Conservation (phyloP, 2,888 invertebrate species). For the Latrodectus elegans region DNA sequence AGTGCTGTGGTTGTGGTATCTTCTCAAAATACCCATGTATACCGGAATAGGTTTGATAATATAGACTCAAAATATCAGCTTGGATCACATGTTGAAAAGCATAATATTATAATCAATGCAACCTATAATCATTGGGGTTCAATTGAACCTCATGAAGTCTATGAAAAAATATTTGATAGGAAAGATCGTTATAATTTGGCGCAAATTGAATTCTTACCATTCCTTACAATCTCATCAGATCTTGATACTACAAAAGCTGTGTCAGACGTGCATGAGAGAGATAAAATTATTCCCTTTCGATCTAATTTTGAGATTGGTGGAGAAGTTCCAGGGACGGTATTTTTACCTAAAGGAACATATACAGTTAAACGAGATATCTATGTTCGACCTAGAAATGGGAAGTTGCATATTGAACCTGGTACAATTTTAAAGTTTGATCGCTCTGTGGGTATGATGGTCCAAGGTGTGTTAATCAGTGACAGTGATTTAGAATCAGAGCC, state of each 20-base stretch:
- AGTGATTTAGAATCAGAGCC: conserved; percentile 27
- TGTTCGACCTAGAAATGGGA: conserved; percentile 89
- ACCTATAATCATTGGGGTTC: conserved; percentile 93
- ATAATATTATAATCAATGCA: conserved; percentile 93
- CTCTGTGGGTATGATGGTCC: conserved; percentile 95
- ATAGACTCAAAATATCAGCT: conserved; percentile 93
- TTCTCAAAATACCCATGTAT: conserved; percentile 91
- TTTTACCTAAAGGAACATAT: conserved; percentile 83
- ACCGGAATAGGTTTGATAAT: conserved; percentile 93
- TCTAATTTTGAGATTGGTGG: conserved; percentile 82
- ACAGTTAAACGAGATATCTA: conserved; percentile 95
- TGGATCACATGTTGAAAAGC: conserved; percentile 94
- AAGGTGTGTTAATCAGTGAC: conserved; percentile 85
- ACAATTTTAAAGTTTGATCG: conserved; percentile 88
- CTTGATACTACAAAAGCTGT: conserved; percentile 80
- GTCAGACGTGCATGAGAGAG: conserved; percentile 70
- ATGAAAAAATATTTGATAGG: conserved; percentile 78
- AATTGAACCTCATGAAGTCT: conserved; percentile 72
- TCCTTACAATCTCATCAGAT: conserved; percentile 90
- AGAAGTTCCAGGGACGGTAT: conserved; percentile 88
- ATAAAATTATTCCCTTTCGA: conserved; percentile 70
- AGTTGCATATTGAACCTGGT: conserved; percentile 89
- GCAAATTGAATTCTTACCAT: conserved; percentile 92
- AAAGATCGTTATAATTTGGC: conserved; percentile 96
- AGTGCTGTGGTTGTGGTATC: conserved; percentile 94